Percentiles rank a stretch among this genome's conserved stretches.
Evolutionary conservation across 2,113 vertebrate genomes (phyloP).

Genomic region (Cranoglanis bouderius): DNA sequence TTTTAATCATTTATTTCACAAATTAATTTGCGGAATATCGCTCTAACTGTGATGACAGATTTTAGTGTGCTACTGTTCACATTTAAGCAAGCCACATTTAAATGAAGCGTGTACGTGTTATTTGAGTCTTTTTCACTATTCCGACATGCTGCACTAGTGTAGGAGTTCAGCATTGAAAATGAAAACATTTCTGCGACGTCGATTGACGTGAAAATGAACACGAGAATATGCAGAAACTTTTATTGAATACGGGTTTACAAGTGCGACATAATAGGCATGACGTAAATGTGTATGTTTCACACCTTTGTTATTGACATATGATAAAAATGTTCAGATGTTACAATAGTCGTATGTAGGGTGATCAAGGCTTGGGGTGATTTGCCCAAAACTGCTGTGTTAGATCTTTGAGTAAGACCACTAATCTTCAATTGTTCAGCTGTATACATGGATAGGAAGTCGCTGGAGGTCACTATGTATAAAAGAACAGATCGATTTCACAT

Average conservation of each 20-base stretch:
- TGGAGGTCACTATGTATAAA: not conserved
- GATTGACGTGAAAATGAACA: not conserved
- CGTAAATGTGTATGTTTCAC: not conserved
- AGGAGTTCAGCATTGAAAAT: not conserved
- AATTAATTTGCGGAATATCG: not conserved
- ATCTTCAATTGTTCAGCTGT: not conserved
- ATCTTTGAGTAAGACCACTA: not conserved
- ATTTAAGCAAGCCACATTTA: no score
- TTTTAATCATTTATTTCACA: not conserved
- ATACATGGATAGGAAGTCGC: not conserved
- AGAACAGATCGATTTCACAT: not conserved
- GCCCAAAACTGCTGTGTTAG: not conserved
- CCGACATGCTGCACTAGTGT: not conserved
- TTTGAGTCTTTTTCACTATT: not conserved
- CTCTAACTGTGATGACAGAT: no score
- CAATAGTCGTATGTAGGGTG: not conserved
- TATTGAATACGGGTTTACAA: not conserved
- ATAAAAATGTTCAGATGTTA: not conserved
- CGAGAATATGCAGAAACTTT: not conserved
- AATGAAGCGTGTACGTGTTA: no score
- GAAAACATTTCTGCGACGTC: not conserved
- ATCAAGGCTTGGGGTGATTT: not conserved
- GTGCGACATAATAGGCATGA: not conserved
- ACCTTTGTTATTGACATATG: not conserved
- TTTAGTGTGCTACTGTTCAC: not conserved